Evolutionary conservation across 2,113 vertebrate species (phyloP), one percentile per base, ranked within the genome.

Genomic region (Osmerus eperlanus): DNA sequence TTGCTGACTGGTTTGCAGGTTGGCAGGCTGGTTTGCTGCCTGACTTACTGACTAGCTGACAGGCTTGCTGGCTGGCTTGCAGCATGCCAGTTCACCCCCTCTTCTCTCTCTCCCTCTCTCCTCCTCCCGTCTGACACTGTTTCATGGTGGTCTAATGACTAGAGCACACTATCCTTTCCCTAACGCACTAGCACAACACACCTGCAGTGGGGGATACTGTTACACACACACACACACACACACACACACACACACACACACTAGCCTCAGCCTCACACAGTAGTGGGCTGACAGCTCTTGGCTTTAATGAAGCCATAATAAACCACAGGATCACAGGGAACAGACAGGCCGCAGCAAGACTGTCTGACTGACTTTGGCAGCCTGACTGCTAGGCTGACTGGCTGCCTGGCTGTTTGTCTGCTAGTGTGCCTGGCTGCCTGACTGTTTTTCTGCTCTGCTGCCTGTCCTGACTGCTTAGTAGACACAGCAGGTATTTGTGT

Each of bases 271-370:
- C 81, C 82, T 79, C 79, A 81, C 73, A 67, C 81, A 74, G 86
- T 74, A 7, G 36, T 62, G 76, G 74, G 36, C 81, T 84, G 90
- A 89, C 88, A 88, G 80, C 86, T 85, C 81, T n/a, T 54, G 71
- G 76, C 82, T 78, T 77, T 83, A 88, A 89, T 90, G 86, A 90
- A 83, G 89, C 87, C 84, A 88, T 92, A 87, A 90, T 88, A 89
- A 86, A 88, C 74, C 74, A 86, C 80, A 81, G 82, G 80, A 87
- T 85, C 85, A 87, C 80, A 81, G 81, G 73, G 74, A 78, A 80
- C 74, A 66, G 69, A 73, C 64, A 56, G 56, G 23, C 32, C 16
- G 25, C 55, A 4, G 14, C 12, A 56, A 36, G 13, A 19, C 69
- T 11, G 28, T 14, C 75, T 71, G 70, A 76, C 79, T 58, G 62